phyloP scores from a whole-genome alignment of 2,113 vertebrate species.

The Poeciliopsis retropinna region DNA sequence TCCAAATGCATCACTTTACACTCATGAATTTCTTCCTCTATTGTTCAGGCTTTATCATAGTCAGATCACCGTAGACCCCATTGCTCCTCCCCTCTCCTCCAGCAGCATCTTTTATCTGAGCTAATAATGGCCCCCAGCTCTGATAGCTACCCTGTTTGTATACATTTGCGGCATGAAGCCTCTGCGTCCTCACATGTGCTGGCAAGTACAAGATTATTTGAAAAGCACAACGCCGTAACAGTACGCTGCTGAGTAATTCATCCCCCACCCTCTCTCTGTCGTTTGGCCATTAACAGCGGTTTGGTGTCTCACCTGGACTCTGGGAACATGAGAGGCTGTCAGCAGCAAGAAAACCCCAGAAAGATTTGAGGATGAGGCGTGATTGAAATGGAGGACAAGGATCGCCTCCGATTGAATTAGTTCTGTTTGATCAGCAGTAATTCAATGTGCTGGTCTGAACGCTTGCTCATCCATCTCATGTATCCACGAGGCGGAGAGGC shows the following conservation, averaged over 20 bases:
- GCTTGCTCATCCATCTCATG: constrained; percentile 39
- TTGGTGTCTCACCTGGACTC: neutral
- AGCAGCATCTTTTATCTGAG: too few relatives aligned
- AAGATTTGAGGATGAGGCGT: neutral
- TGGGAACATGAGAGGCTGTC: neutral
- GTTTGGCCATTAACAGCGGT: constrained; percentile 2
- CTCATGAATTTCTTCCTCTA: too few relatives aligned
- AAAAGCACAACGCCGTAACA: constrained; percentile 26
- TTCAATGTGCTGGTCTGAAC: constrained; percentile 38
- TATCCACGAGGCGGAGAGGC: constrained; percentile 16
- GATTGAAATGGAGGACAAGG: neutral
- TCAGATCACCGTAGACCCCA: too few relatives aligned
- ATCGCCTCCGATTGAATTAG: neutral
- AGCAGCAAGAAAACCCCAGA: neutral
- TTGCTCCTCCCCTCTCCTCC: too few relatives aligned
- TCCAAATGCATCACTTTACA: too few relatives aligned
- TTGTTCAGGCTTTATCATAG: too few relatives aligned
- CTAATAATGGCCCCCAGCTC: too few relatives aligned
- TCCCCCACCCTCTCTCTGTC: constrained; percentile 2
- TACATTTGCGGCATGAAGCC: constrained; percentile 17
- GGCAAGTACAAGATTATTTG: constrained; percentile 15
- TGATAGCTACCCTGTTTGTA: neutral
- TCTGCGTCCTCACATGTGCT: constrained; percentile 21
- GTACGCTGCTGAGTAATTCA: constrained; percentile 8
- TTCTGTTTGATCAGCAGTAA: constrained; percentile 31